These are phyloP conservation scores for Atherix ibis DNA, from an alignment of 2,888 invertebrate species.

Conservation along the genomic window DNA sequence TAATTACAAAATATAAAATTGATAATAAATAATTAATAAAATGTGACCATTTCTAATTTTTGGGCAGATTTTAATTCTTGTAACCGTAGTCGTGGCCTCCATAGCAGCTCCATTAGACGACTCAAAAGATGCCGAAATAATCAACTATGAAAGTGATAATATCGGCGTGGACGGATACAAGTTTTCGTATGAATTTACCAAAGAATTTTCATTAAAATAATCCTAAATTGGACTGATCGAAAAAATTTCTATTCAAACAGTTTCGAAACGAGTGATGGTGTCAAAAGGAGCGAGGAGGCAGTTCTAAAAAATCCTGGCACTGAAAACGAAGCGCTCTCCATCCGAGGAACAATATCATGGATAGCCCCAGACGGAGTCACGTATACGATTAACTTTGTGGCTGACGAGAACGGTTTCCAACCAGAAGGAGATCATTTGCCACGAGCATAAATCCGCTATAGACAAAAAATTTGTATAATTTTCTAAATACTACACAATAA, in stretches of 20 bases:
- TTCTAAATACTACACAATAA: too few species aligned
- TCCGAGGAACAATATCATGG: slow-evolving; percentile 44
- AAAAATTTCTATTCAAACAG: slow-evolving; percentile 33
- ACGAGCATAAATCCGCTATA: neutral
- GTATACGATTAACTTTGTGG: slow-evolving; percentile 35
- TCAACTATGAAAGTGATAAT: slow-evolving; percentile 44
- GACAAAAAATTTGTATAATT: too few species aligned
- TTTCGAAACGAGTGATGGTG: slow-evolving; percentile 48
- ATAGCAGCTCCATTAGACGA: slow-evolving; percentile 20
- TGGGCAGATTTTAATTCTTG: too few species aligned
- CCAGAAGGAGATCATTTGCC: slow-evolving; percentile 31
- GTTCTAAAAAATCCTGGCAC: slow-evolving; percentile 42
- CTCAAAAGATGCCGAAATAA: slow-evolving; percentile 39
- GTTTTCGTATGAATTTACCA: slow-evolving; percentile 26
- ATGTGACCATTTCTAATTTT: too few species aligned
- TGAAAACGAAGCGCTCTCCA: slow-evolving; percentile 43
- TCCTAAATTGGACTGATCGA: neutral
- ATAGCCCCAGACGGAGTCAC: slow-evolving; percentile 42
- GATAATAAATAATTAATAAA: too few species aligned
- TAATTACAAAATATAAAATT: too few species aligned
- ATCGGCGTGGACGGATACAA: slow-evolving; percentile 38
- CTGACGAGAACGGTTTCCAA: slow-evolving; percentile 31
- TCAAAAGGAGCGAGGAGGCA: slow-evolving; percentile 42
- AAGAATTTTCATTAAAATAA: neutral
- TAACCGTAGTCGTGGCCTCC: too few species aligned